Base-by-base conservation (phyloP, 2,888 invertebrate species). In the Tinea pellionella region DNA sequence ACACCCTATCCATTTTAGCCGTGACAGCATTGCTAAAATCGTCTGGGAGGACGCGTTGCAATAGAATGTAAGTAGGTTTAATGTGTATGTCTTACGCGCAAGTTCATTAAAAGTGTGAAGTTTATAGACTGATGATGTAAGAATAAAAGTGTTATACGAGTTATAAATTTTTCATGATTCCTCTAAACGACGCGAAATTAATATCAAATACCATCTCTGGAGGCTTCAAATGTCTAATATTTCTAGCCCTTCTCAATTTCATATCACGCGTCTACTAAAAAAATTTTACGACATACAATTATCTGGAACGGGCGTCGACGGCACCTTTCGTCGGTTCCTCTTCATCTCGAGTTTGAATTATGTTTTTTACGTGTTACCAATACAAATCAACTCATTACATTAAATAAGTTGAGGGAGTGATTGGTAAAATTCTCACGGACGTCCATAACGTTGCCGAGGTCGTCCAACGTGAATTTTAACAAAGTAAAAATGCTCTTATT, bases 341-440 rank as follows among this genome's bases (percentile, higher is more conserved):
- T 47, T 47, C 47, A 47, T 47, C 47, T 47, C 47, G 16, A 47
- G 47, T 57, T 15, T 32, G 57, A 57, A 57, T n/a, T 57, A 57
- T 57, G 32, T 57, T 57, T 57, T 32, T 32, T 57, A 57, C 57
- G 57, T 32, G 32, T 32, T 32, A 32, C 32, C 57, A 57, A 57
- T 57, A 57, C 57, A 57, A 57, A 57, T 57, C 32, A 57, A 57
- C 57, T 57, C 24, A 32, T 57, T 55, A 55, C 9, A 55, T 19
- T 57, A 57, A 57, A 57, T 57, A 55, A 55, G 55, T 24, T 9
- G 24, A n/a, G 16, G 8, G 55, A 29, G 18, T 19, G 55, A 24
- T 55, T 55, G 55, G 24, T 55, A 55, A 55, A 55, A 55, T 55
- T 24, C 19, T 55, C 55, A 55, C 55, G 55, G 29, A 55, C 55